phyloP scores from a whole-genome alignment of 2,113 vertebrate genomes.

The Gadus chalcogrammus region DNA sequence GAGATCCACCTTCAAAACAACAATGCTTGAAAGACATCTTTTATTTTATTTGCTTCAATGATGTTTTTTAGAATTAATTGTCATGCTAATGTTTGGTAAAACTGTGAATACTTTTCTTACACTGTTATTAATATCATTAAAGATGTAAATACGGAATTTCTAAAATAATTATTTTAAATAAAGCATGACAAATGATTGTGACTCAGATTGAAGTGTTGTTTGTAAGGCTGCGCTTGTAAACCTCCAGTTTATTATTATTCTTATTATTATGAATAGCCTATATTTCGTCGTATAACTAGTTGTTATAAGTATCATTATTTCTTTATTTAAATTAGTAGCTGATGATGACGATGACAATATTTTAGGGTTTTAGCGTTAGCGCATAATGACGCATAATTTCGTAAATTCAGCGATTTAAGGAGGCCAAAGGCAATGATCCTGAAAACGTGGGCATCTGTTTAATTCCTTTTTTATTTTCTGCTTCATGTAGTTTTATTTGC shows the following conservation, averaged over 20 bases:
- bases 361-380: not conserved
- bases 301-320: not conserved
- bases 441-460: constrained; percentile 79
- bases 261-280: no score
- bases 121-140: constrained; percentile 76
- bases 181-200: constrained; percentile 70
- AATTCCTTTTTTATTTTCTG: constrained; percentile 81
- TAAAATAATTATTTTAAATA: constrained; percentile 83
- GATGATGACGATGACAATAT: not conserved
- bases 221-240: no score
- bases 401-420: constrained; percentile 62
- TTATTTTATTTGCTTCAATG: constrained; percentile 34
- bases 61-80: constrained; percentile 55
- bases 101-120: constrained; percentile 73
- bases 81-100: constrained; percentile 72
- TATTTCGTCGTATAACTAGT: no score
- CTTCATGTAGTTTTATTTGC: constrained; percentile 81
- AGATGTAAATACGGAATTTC: constrained; percentile 78
- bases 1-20: constrained; percentile 54
- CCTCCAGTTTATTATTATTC: no score
- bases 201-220: no score
- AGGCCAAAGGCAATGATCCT: constrained; percentile 76
- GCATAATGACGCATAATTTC: constrained; percentile 27
- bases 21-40: constrained; percentile 59
- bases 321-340: not conserved